Base-by-base conservation (phyloP, 2,113 vertebrate genomes). In the Apteryx mantelli region DNA sequence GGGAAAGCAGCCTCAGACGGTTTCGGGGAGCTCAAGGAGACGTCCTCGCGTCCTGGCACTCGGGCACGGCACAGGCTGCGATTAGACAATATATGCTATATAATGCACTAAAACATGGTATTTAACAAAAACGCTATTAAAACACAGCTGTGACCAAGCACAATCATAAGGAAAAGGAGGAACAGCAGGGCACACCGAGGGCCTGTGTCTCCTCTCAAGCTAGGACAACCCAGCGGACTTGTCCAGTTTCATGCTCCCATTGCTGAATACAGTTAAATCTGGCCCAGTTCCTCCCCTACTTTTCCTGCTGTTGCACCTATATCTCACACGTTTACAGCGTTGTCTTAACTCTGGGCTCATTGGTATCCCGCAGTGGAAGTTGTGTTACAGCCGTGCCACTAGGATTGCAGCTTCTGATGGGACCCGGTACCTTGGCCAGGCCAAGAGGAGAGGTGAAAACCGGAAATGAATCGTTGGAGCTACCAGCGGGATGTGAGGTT, bases 61-160 rank as follows among this genome's bases (percentile, higher is more conserved):
- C 0, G 0, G 78, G 12, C 50, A 17, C 1, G 1, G 44, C 55
- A 77, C 65, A 53, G 53, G 34, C 50, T 0, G 26, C 13, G 13
- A 91, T 85, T 82, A 92, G 81, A 82, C 40, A 92, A 74, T 53
- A 34, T 28, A 66, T 52, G 58, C 11, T 15, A 94, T 56, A 74
- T 38, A 70, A 69, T 0, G 3, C 18, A 64, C 38, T 92, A 58
- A 88, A 97, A 94, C n/a, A 94, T 0, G 1, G 34, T 56, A 91
- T 2, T 34, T 87, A 74, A 91, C 89, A 75, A 64, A 63, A 96
- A 75, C 56, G 14, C 34, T 30, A 10, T n/a, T 36, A 38, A 63
- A 82, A n/a, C 7, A 30, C 3, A 2, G 28, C 2, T 42, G 28
- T 53, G 46, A 79, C 18, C 16, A 65, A 71, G 34, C 5, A 58